A percentile compares a stretch with the other conserved stretches of the same genome.
These are phyloP conservation scores for Poeciliopsis presidionis DNA, from an alignment of 2,797 vertebrate species.

Conservation along the genomic window DNA sequence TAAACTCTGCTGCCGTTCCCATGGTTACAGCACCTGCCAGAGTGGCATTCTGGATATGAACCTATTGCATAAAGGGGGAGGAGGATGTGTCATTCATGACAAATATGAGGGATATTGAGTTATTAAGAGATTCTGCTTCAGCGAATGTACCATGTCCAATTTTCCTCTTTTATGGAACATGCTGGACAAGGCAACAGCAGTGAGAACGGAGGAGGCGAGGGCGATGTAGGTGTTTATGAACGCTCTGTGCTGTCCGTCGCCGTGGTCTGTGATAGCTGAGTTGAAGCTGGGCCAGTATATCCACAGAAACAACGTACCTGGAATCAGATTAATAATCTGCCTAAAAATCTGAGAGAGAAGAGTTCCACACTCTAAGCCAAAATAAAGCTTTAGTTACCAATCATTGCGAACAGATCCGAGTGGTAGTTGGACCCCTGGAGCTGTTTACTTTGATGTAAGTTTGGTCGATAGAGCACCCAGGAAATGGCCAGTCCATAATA, in stretches of 20 bases:
- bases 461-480: constrained; percentile 90
- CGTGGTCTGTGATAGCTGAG: constrained; percentile 87
- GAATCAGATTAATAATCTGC: neutral
- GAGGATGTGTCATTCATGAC: neutral
- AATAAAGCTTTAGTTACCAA: constrained; percentile 83
- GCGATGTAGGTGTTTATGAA: constrained; percentile 93
- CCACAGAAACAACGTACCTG: constrained; percentile 97
- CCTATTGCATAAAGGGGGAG: constrained; percentile 74
- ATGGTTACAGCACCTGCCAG: constrained; percentile 93
- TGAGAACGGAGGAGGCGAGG: constrained; percentile 88
- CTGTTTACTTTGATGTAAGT: constrained; percentile 85
- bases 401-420: constrained; percentile 95
- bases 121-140: neutral
- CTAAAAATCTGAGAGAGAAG: neutral
- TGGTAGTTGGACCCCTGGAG: constrained; percentile 87
- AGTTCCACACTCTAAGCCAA: neutral
- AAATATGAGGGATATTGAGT: neutral
- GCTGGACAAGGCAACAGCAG: constrained; percentile 89
- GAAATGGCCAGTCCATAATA: constrained; percentile 94
- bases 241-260: constrained; percentile 91
- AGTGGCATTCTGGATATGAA: constrained; percentile 95
- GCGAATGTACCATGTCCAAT: constrained; percentile 89
- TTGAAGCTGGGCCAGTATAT: constrained; percentile 99
- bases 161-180: constrained; percentile 88
- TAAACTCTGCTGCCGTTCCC: constrained; percentile 93